These are phyloP conservation scores for Anorthoa munda DNA, from an alignment of 2,888 invertebrate species.

Conservation along the genomic window DNA sequence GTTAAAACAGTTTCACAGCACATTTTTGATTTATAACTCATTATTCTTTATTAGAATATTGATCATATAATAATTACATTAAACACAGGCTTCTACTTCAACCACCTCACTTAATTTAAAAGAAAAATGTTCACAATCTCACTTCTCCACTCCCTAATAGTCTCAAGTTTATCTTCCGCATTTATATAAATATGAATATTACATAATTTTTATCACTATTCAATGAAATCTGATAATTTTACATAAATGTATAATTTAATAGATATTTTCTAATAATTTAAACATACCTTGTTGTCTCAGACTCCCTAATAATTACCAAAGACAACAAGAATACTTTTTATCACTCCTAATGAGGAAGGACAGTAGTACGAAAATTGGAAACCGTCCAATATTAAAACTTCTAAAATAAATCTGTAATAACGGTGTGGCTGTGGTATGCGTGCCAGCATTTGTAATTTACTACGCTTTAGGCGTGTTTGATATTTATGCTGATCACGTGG, in stretches of 20 bases:
- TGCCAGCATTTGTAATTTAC: constrained; percentile 81
- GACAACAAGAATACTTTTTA: constrained; percentile 66
- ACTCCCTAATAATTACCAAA: constrained; percentile 54
- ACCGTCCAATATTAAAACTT: constrained; percentile 85
- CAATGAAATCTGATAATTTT: constrained; percentile 19
- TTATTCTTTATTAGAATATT: constrained; percentile 15
- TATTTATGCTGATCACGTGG: constrained; percentile 61
- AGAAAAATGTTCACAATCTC: not conserved
- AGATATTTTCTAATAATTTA: constrained; percentile 10
- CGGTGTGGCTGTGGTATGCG: constrained; percentile 74
- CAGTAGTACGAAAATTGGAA: constrained; percentile 85
- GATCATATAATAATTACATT: not conserved
- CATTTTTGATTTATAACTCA: not conserved
- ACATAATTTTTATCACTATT: constrained; percentile 37
- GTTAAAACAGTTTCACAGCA: not conserved
- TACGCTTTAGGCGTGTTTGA: constrained; percentile 67
- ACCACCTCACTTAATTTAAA: not conserved
- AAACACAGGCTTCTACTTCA: not conserved
- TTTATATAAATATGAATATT: constrained; percentile 34
- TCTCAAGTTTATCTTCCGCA: not conserved
- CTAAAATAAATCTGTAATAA: constrained; percentile 87
- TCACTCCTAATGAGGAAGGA: constrained; percentile 79
- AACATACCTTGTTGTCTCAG: constrained; percentile 61
- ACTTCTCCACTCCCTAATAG: constrained; percentile 10
- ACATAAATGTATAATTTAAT: not conserved